These are phyloP conservation scores for Aporophyla nigra DNA, from an alignment of 2,888 invertebrate genomes.

Conservation along the genomic window DNA sequence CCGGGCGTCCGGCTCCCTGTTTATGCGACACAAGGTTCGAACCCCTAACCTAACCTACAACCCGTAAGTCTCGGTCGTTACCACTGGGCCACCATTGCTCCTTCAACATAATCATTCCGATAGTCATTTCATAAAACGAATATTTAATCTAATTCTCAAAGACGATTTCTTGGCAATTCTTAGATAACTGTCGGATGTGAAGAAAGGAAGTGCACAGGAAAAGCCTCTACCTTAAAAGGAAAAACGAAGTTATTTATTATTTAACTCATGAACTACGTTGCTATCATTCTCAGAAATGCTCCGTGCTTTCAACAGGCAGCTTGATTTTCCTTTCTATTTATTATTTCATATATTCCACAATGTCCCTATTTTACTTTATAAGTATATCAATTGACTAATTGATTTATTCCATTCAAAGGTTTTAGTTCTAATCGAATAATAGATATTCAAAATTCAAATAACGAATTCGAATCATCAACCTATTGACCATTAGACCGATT, in stretches of 20 bases:
- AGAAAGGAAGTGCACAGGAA: slow-evolving; percentile 24
- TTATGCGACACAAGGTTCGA: too few relatives aligned
- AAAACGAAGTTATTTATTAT: slow-evolving; percentile 31
- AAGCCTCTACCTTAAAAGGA: slow-evolving; percentile 10
- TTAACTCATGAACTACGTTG: not conserved
- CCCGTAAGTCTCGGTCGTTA: too few relatives aligned
- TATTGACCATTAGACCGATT: slow-evolving; percentile 29
- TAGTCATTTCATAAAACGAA: not conserved
- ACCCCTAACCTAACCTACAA: too few relatives aligned
- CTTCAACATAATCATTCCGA: too few relatives aligned
- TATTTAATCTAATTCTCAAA: slow-evolving; percentile 5
- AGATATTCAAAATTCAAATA: slow-evolving; percentile 3
- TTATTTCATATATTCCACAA: not conserved
- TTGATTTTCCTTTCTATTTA: not conserved
- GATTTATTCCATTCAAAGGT: not conserved
- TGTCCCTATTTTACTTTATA: too few relatives aligned
- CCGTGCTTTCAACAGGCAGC: not conserved
- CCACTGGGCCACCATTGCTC: too few relatives aligned
- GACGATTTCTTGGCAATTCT: not conserved
- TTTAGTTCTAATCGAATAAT: not conserved
- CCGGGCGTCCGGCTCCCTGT: too few relatives aligned
- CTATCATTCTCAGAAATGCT: not conserved
- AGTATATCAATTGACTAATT: too few relatives aligned
- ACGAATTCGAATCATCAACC: slow-evolving; percentile 14
- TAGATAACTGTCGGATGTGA: not conserved